Evolutionary conservation across 64 coral and sea anemone genomes (phyloP).

Genomic region (Orbicella faveolata): DNA sequence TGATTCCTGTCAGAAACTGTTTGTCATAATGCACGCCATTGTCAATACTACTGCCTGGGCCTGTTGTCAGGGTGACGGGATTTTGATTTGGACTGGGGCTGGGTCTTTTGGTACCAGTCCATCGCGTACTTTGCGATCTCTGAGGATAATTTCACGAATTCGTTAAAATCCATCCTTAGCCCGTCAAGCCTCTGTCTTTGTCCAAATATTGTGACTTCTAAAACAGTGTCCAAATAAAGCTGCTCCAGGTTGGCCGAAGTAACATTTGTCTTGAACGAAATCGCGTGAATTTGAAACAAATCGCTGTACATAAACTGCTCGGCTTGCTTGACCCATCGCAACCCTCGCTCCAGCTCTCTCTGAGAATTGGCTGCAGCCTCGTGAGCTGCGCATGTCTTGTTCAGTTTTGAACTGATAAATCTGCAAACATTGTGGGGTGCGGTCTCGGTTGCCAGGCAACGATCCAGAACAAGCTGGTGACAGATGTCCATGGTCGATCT

Average conservation of each 20-base stretch:
- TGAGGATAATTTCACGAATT: conserved; percentile 73
- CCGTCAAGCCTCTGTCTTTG: conserved; percentile 74
- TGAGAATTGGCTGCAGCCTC: conserved; percentile 49
- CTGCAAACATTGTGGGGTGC: conserved; percentile 49
- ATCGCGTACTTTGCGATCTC: conserved; percentile 92
- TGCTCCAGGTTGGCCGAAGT: conserved; percentile 51
- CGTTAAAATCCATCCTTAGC: conserved; percentile 66
- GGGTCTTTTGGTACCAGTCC: conserved; percentile 82
- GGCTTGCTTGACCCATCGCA: conserved; percentile 83
- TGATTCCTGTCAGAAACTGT: not conserved
- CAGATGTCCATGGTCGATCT: conserved; percentile 42
- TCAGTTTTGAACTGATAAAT: conserved; percentile 46
- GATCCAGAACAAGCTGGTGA: conserved; percentile 53
- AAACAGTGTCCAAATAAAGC: conserved; percentile 68
- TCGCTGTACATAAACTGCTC: conserved; percentile 58
- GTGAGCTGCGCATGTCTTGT: conserved; percentile 72
- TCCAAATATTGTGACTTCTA: conserved; percentile 97
- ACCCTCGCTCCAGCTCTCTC: conserved; percentile 47
- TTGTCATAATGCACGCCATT: not conserved
- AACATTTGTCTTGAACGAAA: conserved; percentile 84
- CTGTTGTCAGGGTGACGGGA: conserved; percentile 48
- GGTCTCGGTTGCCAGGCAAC: conserved; percentile 37
- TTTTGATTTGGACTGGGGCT: conserved; percentile 28
- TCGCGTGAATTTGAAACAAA: conserved; percentile 81
- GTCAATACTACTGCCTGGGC: conserved; percentile 4